Percentiles rank a stretch among this genome's conserved stretches.
Evolutionary conservation across 1,140 invertebrate genomes (phyloP).

Genomic region (Euschistus heros): DNA sequence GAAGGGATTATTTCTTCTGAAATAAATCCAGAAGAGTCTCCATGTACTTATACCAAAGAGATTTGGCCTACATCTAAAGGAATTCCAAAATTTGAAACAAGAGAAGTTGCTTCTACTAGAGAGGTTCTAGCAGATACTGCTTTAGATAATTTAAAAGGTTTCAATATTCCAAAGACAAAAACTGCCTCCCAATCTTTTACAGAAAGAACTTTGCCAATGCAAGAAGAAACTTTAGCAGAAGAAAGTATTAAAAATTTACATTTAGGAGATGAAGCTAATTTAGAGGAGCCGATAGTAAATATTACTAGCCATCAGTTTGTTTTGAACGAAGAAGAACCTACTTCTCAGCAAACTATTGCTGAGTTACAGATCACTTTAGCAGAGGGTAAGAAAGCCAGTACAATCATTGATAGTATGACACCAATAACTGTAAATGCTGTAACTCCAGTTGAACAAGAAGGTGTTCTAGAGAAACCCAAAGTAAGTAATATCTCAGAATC

Average conservation of each 20-base stretch:
- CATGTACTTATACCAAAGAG: background rate
- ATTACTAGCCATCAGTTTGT: conserved; percentile 20
- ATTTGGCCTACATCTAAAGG: conserved; percentile 11
- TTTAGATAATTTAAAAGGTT: conserved; percentile 1
- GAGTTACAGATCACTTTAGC: background rate
- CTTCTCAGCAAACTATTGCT: conserved; percentile 17
- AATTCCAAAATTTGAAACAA: conserved; percentile 20
- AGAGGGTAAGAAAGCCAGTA: conserved; percentile 2
- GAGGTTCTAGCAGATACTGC: conserved; percentile 9
- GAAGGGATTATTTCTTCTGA: conserved; percentile 15
- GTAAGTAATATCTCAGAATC: background rate
- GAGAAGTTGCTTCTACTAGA: conserved; percentile 23
- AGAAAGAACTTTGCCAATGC: background rate
- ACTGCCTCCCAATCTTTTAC: background rate
- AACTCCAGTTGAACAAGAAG: conserved; percentile 17
- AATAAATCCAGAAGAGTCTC: background rate
- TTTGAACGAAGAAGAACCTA: conserved; percentile 18
- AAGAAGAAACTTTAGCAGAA: conserved; percentile 22
- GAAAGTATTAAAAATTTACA: conserved; percentile 19
- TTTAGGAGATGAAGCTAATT: background rate
- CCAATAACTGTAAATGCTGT: conserved; percentile 12
- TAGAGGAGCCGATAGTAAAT: conserved; percentile 17
- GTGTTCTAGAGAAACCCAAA: background rate
- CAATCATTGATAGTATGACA: conserved; percentile 1
- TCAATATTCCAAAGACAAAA: too few species aligned